Base-by-base conservation (phyloP, 2,797 vertebrate genomes). In the Oceanodroma leucorhoa region DNA sequence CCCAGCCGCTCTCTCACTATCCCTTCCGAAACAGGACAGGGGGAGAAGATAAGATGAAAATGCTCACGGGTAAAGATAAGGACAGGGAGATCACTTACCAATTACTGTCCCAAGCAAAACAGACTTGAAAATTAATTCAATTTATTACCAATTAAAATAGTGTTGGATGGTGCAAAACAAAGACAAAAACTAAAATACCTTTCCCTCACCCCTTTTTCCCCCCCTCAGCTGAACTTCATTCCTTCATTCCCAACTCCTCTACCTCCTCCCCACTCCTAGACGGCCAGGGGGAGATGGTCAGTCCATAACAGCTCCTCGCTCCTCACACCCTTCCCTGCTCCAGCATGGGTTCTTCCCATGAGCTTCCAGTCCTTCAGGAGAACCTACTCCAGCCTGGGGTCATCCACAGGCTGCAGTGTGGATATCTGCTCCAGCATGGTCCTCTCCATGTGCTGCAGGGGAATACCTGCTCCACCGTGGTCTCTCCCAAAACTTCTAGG, bases 191-290 rank as follows among this genome's bases (percentile, higher is more conserved):
- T 50, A 29, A 73, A 60, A 60, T 10, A 76, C 5, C 15, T 66
- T 75, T 65, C n/a, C 23, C 22, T 32, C 8, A 18, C 14, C 12
- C 11, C 7, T 3, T 55, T 40, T 2, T 1, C 2, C 3, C 27
- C 26, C 5, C 26, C 5, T 18, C 13, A 53, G 36, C 22, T 82
- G 55, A 78, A 72, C 22, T 32, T 48, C 58, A 55, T 36, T 75
- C 34, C 19, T 61, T 81, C 32, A 61, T 82, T 66, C 36, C 46
- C 54, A 67, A 45, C 6, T 30, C 20, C 17, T 50, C 41, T 34
- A 54, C 48, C 36, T 62, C n/a, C 18, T 38, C 15, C 43, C 30
- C 15, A 14, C 38, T 60, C 20, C 13, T 26, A 62, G 20, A n/a
- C 48, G 87, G 60, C 26, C 22, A 29, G 11, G 4, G 26, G 20